phyloP scores from a whole-genome alignment of 2,888 invertebrate species.

The Limnephilus marmoratus region DNA sequence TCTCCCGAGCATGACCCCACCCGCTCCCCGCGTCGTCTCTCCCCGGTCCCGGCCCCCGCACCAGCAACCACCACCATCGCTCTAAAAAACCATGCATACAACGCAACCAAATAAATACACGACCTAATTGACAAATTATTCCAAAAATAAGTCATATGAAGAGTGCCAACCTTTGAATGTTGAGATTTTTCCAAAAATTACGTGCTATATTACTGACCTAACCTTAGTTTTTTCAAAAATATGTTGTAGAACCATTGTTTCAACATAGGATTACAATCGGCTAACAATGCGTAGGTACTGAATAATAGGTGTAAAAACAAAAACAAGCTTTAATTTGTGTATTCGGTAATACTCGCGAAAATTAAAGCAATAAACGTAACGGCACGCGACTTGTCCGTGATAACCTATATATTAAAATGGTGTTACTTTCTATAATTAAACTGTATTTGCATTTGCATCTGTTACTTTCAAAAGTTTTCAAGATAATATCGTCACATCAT shows the following conservation, averaged over 20 bases:
- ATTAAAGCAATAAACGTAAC: neutral
- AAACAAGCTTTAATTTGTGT: too few relatives aligned
- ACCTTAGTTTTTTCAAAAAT: neutral
- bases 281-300: too few relatives aligned
- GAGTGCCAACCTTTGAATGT: neutral
- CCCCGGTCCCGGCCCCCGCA: conserved; percentile 69
- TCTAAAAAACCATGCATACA: neutral
- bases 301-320: too few relatives aligned
- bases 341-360: neutral
- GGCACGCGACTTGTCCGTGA: neutral
- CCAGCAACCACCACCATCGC: neutral
- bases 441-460: neutral
- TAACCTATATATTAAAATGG: neutral
- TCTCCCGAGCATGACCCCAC: conserved; percentile 80
- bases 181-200: too few relatives aligned
- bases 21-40: conserved; percentile 74
- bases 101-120: neutral
- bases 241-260: neutral
- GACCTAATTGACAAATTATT: neutral
- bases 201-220: too few relatives aligned
- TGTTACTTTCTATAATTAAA: neutral
- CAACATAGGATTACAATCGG: neutral
- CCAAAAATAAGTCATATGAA: neutral
- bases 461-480: neutral
- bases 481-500: neutral